Conservation (phyloP, 2,888 invertebrate genomes). For the Incurvaria masculella region DNA sequence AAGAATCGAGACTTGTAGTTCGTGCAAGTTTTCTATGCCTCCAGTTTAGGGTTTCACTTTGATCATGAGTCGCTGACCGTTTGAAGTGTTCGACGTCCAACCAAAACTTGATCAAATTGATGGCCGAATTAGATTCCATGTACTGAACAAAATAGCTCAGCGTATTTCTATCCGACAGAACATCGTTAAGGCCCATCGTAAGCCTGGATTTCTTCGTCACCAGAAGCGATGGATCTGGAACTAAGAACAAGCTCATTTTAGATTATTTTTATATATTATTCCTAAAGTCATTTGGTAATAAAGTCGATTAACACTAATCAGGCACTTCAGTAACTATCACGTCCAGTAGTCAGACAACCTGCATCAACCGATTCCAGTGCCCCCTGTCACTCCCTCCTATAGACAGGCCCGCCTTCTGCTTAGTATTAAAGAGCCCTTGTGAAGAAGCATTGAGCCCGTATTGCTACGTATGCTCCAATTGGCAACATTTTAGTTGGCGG, state of each 20-base stretch:
- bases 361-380: too few species aligned
- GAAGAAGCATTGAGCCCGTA: too few species aligned
- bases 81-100: constrained; percentile 71
- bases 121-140: constrained; percentile 71
- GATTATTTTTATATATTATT: too few species aligned
- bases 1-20: neutral
- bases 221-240: constrained; percentile 32
- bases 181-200: constrained; percentile 71
- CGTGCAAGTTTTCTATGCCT: constrained; percentile 20
- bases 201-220: constrained; percentile 60
- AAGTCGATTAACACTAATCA: too few species aligned
- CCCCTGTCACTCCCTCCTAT: too few species aligned
- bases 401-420: too few species aligned
- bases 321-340: too few species aligned
- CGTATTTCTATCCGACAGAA: constrained; percentile 74
- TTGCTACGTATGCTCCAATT: too few species aligned
- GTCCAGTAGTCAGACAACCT: too few species aligned
- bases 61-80: constrained; percentile 8
- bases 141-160: constrained; percentile 83
- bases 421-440: too few species aligned
- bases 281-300: too few species aligned
- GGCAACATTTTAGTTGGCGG: too few species aligned
- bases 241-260: neutral
- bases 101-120: constrained; percentile 70
- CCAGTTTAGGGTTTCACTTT: constrained; percentile 13